Evolutionary conservation across 2,888 invertebrate species (phyloP).

Genomic region (Cerceris rybyensis): DNA sequence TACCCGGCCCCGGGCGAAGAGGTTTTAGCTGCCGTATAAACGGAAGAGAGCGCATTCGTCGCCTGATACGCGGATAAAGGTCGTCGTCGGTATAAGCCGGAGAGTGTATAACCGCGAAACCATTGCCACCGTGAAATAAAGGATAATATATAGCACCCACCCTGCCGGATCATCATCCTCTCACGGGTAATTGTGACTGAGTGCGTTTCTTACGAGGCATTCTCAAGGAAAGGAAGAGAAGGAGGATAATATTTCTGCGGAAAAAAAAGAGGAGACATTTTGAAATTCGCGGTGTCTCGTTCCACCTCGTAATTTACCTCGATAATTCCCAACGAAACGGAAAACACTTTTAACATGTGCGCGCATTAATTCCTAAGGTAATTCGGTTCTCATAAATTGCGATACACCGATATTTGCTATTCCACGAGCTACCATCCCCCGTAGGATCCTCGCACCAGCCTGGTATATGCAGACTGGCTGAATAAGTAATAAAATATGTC

Average conservation of each 20-base stretch:
- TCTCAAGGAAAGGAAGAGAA: no score
- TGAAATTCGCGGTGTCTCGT: no score
- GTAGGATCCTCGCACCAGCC: constrained; percentile 27
- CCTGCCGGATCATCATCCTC: constrained; percentile 11
- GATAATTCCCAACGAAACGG: background rate
- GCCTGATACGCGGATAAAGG: constrained; percentile 54
- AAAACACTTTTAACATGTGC: no score
- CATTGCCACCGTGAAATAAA: constrained; percentile 31
- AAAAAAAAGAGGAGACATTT: no score
- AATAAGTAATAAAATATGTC: constrained; percentile 67
- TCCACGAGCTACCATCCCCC: constrained; percentile 16
- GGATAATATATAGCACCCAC: constrained; percentile 38
- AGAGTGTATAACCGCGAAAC: constrained; percentile 41
- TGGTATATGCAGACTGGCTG: constrained; percentile 37
- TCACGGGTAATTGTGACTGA: constrained; percentile 25
- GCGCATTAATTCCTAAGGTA: constrained; percentile 24
- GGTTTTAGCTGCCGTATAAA: constrained; percentile 51
- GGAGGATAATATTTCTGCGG: no score
- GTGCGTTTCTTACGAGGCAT: no score
- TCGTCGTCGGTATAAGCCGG: constrained; percentile 25
- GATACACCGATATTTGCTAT: constrained; percentile 30
- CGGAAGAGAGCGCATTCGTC: constrained; percentile 49
- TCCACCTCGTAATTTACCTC: background rate
- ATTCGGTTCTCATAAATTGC: constrained; percentile 32
- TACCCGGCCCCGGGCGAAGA: background rate